phyloP scores from a whole-genome alignment of 2,113 vertebrate genomes.

The Phrynosoma blainvillii region DNA sequence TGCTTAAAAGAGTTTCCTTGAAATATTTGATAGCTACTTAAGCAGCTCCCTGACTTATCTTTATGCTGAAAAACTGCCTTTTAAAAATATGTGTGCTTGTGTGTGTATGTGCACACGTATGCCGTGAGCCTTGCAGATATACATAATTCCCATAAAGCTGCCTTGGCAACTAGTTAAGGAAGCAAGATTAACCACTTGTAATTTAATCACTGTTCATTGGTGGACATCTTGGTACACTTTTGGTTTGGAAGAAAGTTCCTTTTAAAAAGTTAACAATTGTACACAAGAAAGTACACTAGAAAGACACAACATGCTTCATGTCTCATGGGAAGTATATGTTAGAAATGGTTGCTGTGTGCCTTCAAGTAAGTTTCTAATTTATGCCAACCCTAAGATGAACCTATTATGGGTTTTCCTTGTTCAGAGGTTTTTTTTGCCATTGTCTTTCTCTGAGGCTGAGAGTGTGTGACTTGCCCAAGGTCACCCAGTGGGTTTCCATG shows the following conservation, averaged over 20 bases:
- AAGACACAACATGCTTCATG: not conserved
- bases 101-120: not conserved
- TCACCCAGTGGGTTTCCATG: too few species aligned
- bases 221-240: not conserved
- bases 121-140: accelerated
- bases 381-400: too few species aligned
- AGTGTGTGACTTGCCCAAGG: too few species aligned
- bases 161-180: not conserved
- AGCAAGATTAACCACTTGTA: not conserved
- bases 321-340: not conserved
- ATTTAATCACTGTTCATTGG: not conserved
- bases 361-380: too few species aligned
- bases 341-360: too few species aligned
- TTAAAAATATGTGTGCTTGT: not conserved
- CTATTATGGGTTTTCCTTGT: too few species aligned
- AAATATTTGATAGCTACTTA: not conserved
- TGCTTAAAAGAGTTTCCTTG: too few species aligned
- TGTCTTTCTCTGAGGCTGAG: too few species aligned
- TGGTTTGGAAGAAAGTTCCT: not conserved
- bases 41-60: not conserved
- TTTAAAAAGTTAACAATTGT: not conserved
- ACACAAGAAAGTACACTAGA: not conserved
- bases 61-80: conserved; percentile 16
- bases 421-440: too few species aligned
- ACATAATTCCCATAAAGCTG: not conserved